These are phyloP conservation scores for Ceratina calcarata DNA, from an alignment of 1,140 invertebrate genomes.

Conservation along the genomic window DNA sequence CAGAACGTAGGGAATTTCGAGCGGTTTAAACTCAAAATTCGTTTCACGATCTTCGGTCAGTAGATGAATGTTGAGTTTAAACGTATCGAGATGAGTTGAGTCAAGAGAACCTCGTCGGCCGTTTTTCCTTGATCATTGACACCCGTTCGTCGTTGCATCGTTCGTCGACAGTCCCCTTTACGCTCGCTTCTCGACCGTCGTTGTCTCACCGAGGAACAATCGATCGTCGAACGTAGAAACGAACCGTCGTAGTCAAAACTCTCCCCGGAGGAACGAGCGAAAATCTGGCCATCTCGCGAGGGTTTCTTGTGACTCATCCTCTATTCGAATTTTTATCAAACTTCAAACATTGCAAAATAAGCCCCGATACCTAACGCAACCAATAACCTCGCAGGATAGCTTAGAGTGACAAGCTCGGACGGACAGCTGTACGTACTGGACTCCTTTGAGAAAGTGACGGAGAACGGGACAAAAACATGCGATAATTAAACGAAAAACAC, in stretches of 20 bases:
- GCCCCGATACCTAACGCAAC: slow-evolving; percentile 45
- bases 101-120: slow-evolving; percentile 45
- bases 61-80: slow-evolving; percentile 11
- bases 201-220: background rate
- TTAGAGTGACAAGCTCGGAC: slow-evolving; percentile 73
- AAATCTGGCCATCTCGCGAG: slow-evolving; percentile 14
- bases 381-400: slow-evolving; percentile 76
- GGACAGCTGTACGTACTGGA: slow-evolving; percentile 59
- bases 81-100: slow-evolving; percentile 42
- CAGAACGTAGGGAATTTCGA: slow-evolving; percentile 57
- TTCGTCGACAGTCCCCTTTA: background rate
- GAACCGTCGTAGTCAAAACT: background rate
- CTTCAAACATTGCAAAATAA: background rate
- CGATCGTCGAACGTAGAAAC: background rate
- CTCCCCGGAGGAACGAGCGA: background rate
- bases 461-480: slow-evolving; percentile 34
- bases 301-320: slow-evolving; percentile 57
- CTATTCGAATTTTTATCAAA: slow-evolving; percentile 1
- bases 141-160: slow-evolving; percentile 1
- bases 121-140: background rate
- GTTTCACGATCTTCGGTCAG: background rate
- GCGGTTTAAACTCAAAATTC: slow-evolving; percentile 36
- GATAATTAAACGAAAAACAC: slow-evolving; percentile 32
- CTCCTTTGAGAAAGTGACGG: slow-evolving; percentile 23
- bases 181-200: background rate